These are phyloP conservation scores for Hylaeus anthracinus DNA, from an alignment of 1,140 invertebrate species.

Conservation along the genomic window DNA sequence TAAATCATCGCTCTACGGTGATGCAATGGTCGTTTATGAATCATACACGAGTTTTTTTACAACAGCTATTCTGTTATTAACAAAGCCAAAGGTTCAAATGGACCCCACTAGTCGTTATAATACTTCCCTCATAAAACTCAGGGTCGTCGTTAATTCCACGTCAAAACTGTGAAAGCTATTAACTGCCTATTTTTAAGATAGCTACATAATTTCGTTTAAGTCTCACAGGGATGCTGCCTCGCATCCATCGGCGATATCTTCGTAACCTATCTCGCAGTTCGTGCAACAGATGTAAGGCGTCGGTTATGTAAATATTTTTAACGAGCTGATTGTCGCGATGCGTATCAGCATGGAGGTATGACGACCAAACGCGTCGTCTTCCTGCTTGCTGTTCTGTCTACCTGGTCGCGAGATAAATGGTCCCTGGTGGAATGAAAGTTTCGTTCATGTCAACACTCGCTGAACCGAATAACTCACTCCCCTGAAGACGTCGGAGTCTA, in stretches of 20 bases:
- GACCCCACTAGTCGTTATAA: no score
- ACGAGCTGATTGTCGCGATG: conserved; percentile 38
- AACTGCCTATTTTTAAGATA: background rate
- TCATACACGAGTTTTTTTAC: no score
- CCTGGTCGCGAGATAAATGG: background rate
- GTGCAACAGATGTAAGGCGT: conserved; percentile 42
- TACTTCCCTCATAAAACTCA: no score
- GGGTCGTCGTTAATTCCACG: no score
- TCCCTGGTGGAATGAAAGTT: background rate
- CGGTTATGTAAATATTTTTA: conserved; percentile 45
- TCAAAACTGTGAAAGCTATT: background rate
- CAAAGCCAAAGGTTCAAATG: no score
- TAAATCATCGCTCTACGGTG: no score
- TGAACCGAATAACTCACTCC: conserved; percentile 7
- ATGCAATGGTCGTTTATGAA: no score
- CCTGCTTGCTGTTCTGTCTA: conserved; percentile 10
- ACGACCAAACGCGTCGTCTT: conserved; percentile 8
- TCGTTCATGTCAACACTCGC: background rate
- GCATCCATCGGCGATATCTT: conserved; percentile 17
- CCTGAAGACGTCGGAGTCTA: background rate
- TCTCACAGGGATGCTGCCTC: background rate
- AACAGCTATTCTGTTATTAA: no score
- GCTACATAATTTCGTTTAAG: background rate
- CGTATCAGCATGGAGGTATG: conserved; percentile 26
- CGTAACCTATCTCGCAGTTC: background rate